Evolutionary conservation across 2,797 vertebrate species (phyloP).

Genomic region (Sitta carolinensis): DNA sequence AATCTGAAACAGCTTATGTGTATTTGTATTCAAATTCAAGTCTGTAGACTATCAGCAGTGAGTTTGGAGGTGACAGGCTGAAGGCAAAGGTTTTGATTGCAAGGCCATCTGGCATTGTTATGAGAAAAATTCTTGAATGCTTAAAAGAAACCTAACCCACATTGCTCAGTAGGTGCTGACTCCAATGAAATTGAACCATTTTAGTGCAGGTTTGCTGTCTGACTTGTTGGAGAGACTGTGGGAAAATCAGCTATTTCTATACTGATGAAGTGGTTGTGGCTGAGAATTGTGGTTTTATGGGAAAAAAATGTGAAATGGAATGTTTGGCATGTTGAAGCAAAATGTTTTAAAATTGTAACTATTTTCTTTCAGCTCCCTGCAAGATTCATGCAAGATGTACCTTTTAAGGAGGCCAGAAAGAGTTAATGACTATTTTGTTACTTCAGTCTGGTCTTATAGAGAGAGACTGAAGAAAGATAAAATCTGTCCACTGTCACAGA

Average conservation of each 20-base stretch:
- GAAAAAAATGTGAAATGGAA: conserved; percentile 4
- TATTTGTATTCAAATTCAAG: not conserved
- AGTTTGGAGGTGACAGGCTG: not conserved
- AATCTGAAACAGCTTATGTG: not conserved
- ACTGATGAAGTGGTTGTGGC: conserved; percentile 50
- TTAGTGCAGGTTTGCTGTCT: conserved; percentile 9
- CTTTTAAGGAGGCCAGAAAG: not conserved
- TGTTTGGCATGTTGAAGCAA: not conserved
- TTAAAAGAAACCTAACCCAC: conserved; percentile 36
- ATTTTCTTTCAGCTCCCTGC: not conserved
- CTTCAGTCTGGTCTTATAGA: not conserved
- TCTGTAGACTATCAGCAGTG: not conserved
- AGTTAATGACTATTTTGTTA: not conserved
- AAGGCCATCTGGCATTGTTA: not conserved
- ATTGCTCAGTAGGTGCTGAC: conserved; percentile 53
- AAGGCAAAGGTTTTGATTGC: conserved; percentile 10
- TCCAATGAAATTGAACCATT: conserved; percentile 41
- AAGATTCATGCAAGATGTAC: not conserved
- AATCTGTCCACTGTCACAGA: not conserved
- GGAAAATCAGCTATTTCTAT: conserved; percentile 38
- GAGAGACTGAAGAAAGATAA: not conserved
- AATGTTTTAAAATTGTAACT: not conserved
- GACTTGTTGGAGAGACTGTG: conserved; percentile 14
- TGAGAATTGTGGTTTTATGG: not conserved
- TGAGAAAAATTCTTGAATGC: not conserved